Evolutionary conservation across 2,888 invertebrate species (phyloP), one percentile per base, ranked within the genome.

Genomic region (Mesodorylaimus sp.): DNA sequence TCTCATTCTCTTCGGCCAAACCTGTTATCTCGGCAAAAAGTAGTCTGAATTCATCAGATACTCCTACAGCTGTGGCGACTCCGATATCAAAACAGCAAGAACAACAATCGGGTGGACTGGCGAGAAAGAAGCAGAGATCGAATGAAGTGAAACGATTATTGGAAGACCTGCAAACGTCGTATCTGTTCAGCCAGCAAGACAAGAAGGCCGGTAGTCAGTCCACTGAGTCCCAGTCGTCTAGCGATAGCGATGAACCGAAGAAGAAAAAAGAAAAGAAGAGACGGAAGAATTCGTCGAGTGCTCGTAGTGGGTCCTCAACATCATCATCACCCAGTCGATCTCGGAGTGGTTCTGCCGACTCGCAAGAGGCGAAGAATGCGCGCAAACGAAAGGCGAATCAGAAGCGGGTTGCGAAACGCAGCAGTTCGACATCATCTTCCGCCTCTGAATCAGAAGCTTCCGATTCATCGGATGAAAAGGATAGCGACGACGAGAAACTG

Each of bases 91-190:
- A 16, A 10, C 10, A 32, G 32, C 32, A 16, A 32, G 32, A 16
- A 16, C 32, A 16, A 16, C 32, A 10, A 16, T n/a, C n/a, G n/a
- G n/a, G 10, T 32, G 32, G 10, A 16, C 10, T 32, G 32, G 32
- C 16, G 32, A 7, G 21, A 19, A 21, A 21, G 21, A 39, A 39
- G 45, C 50, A 53, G n/a, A 57, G 53, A 27, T 41, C 49, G 36
- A 57, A 57, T 50, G 53, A 58, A 50, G 52, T 58, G 19, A 54
- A 50, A 7, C 53, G 56, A 7, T 49, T 58, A 32, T 53, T 58
- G 27, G 48, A 51, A 37, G 57, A 58, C 37, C 47, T 58, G 13
- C 55, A 55, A 13, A 56, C 52, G 19, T 48, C 47, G 16, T 53
- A 16, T 5, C 37, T 46, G 46, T 39, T 39, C 21, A 23, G 21